A percentile compares a stretch with the other conserved stretches of the same genome.
Evolutionary conservation across 2,888 invertebrate species (phyloP).

Genomic region (Anoncus sp.): DNA sequence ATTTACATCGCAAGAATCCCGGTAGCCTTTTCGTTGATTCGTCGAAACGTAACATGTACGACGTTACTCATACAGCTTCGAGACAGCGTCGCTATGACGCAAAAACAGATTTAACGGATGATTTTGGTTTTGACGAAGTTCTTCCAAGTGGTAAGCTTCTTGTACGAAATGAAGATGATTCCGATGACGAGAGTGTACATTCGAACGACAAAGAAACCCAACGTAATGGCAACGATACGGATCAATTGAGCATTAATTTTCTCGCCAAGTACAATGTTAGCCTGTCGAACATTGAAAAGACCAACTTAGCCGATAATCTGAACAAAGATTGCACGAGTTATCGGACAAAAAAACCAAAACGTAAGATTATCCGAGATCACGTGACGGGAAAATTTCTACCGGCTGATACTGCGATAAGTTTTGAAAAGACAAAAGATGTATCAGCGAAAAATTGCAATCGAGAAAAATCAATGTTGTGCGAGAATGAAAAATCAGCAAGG

Average conservation of each 20-base stretch:
- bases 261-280: conserved; percentile 50
- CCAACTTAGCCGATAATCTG: conserved; percentile 13
- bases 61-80: conserved; percentile 38
- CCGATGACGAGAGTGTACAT: conserved; percentile 61
- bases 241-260: conserved; percentile 34
- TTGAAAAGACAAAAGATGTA: neutral
- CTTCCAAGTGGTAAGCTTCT: conserved; percentile 72
- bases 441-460: neutral
- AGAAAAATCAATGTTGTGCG: neutral
- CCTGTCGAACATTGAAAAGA: conserved; percentile 57
- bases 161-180: conserved; percentile 58
- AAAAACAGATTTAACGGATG: conserved; percentile 52
- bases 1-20: conserved; percentile 70
- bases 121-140: conserved; percentile 74
- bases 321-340: neutral
- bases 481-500: neutral
- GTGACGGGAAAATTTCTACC: conserved; percentile 52
- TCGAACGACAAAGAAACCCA: neutral
- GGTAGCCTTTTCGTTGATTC: conserved; percentile 70
- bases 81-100: conserved; percentile 21
- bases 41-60: conserved; percentile 68
- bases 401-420: neutral
- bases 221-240: neutral
- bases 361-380: conserved; percentile 18
- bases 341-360: conserved; percentile 12